These are phyloP conservation scores for Dipodomys stephensi DNA, from an alignment of 2,113 vertebrate genomes.

Conservation along the genomic window DNA sequence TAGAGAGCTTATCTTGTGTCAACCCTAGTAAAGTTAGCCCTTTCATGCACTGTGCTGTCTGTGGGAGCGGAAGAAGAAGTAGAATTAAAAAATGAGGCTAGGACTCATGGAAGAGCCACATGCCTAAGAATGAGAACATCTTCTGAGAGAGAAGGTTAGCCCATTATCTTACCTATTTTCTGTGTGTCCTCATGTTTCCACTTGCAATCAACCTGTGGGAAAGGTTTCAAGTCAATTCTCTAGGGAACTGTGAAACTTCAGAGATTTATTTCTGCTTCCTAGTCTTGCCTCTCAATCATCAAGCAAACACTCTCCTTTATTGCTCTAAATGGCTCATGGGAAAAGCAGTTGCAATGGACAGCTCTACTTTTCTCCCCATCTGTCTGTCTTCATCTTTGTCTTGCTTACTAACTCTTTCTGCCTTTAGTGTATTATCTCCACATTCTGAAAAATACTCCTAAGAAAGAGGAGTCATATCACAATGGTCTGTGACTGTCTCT, in stretches of 20 bases:
- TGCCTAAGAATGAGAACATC: neutral
- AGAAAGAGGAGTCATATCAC: neutral
- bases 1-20: neutral
- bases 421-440: neutral
- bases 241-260: neutral
- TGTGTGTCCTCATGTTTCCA: neutral
- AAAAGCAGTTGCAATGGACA: neutral
- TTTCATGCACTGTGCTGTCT: neutral
- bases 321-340: fast-evolving
- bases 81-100: too few relatives aligned
- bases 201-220: neutral
- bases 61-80: neutral
- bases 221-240: neutral
- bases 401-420: neutral
- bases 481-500: neutral
- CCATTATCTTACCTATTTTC: neutral
- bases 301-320: neutral
- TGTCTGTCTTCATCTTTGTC: neutral
- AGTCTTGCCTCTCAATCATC: neutral
- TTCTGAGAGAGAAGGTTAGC: neutral
- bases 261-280: neutral
- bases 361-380: neutral
- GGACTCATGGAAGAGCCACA: neutral
- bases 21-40: neutral
- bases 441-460: neutral